A percentile compares a stretch with the other conserved stretches of the same genome.
Conservation (phyloP, 2,888 invertebrate genomes). For the Brachyptera risi region DNA sequence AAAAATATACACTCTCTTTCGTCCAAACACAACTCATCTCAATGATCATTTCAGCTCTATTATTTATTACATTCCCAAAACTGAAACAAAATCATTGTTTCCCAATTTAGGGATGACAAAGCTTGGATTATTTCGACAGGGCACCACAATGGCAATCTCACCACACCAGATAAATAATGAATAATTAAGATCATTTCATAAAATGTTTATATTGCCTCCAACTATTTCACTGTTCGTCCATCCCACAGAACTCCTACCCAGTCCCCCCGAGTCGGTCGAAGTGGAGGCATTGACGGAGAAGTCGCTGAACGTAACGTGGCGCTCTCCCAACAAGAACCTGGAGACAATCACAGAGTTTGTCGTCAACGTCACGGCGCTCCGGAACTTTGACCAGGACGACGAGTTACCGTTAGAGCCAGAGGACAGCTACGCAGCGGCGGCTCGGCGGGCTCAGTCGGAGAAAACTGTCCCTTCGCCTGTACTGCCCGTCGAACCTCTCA, state of each 20-base stretch:
- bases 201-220: too few species aligned
- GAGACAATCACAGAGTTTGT: conserved; percentile 63
- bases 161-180: too few species aligned
- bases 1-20: too few species aligned
- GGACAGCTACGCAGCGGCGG: conserved; percentile 30
- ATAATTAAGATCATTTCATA: too few species aligned
- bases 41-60: too few species aligned
- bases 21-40: too few species aligned
- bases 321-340: conserved; percentile 57
- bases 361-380: conserved; percentile 67
- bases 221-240: background rate
- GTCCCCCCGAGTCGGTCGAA: conserved; percentile 66
- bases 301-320: conserved; percentile 68
- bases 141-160: too few species aligned
- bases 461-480: conserved; percentile 37
- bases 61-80: too few species aligned
- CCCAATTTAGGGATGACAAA: too few species aligned
- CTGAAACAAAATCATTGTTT: too few species aligned
- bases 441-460: conserved; percentile 41
- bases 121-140: too few species aligned
- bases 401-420: conserved; percentile 21
- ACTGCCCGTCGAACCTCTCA: conserved; percentile 35
- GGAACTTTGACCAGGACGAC: conserved; percentile 56
- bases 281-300: conserved; percentile 70
- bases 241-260: conserved; percentile 64